phyloP scores from a whole-genome alignment of 2,113 vertebrate species.

The Probosciger aterrimus region DNA sequence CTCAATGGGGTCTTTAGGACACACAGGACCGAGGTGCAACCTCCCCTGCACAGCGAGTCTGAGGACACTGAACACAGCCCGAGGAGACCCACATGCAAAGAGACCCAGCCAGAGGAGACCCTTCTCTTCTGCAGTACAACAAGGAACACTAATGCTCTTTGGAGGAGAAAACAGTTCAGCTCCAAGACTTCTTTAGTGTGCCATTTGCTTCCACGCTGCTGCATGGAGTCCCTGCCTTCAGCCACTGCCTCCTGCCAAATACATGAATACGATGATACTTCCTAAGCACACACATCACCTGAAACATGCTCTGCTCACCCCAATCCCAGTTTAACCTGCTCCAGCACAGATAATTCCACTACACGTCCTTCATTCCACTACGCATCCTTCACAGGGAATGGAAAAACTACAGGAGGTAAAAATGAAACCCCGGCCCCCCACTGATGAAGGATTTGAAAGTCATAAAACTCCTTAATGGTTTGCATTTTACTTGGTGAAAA shows the following conservation, averaged over 20 bases:
- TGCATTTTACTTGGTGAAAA: not conserved
- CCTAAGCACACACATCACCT: not conserved
- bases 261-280: accelerated
- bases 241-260: not conserved
- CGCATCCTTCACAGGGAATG: not conserved
- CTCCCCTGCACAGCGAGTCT: accelerated
- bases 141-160: not conserved
- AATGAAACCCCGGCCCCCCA: not conserved
- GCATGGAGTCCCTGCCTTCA: not conserved
- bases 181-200: not conserved
- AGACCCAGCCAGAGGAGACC: not conserved
- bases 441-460: not conserved
- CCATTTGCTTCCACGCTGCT: not conserved
- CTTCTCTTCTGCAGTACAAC: not conserved
- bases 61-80: not conserved
- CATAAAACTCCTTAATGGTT: not conserved
- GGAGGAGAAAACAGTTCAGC: not conserved
- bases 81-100: too few species aligned
- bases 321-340: not conserved
- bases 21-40: too few species aligned
- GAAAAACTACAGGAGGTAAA: not conserved
- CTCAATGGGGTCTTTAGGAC: not conserved
- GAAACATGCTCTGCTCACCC: not conserved
- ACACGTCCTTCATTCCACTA: not conserved
- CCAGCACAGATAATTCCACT: not conserved